These are phyloP conservation scores for Drosophila lacertosa DNA, from an alignment of 1,140 invertebrate genomes.

Conservation along the genomic window DNA sequence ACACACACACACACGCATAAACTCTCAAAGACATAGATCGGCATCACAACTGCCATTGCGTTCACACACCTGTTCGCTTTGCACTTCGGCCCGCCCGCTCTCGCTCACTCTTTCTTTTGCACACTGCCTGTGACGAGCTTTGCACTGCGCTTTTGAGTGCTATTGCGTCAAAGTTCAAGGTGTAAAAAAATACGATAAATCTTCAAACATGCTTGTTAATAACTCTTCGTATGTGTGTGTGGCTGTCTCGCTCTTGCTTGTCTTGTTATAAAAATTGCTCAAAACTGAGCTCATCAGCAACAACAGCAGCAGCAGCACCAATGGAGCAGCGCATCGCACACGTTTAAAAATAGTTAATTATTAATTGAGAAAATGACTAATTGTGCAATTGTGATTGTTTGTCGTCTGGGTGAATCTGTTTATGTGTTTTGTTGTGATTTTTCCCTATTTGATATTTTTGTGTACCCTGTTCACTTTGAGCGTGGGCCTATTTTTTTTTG, in stretches of 20 bases:
- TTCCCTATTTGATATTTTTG: background rate
- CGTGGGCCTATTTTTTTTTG: too few relatives aligned
- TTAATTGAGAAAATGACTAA: constrained; percentile 78
- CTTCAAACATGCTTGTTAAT: constrained; percentile 40
- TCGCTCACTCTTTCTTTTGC: constrained; percentile 1
- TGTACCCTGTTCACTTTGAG: too few relatives aligned
- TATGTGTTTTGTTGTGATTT: constrained; percentile 26
- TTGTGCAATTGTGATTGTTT: constrained; percentile 66
- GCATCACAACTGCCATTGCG: background rate
- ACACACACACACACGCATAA: background rate
- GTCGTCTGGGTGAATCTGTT: constrained; percentile 15
- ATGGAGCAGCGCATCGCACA: constrained; percentile 34
- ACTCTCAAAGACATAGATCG: background rate
- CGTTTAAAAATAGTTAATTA: constrained; percentile 79
- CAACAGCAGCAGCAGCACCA: constrained; percentile 21
- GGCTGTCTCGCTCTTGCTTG: constrained; percentile 15
- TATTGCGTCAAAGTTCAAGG: constrained; percentile 75
- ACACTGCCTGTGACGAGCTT: constrained; percentile 23
- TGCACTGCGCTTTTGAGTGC: constrained; percentile 15
- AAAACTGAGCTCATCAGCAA: constrained; percentile 59
- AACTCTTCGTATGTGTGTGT: constrained; percentile 11
- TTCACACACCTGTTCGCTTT: too few relatives aligned
- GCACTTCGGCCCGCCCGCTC: background rate
- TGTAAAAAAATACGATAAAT: constrained; percentile 60
- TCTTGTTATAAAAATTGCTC: constrained; percentile 47